phyloP scores from a whole-genome alignment of 1,140 invertebrate species.

The Antheraea mylitta region DNA sequence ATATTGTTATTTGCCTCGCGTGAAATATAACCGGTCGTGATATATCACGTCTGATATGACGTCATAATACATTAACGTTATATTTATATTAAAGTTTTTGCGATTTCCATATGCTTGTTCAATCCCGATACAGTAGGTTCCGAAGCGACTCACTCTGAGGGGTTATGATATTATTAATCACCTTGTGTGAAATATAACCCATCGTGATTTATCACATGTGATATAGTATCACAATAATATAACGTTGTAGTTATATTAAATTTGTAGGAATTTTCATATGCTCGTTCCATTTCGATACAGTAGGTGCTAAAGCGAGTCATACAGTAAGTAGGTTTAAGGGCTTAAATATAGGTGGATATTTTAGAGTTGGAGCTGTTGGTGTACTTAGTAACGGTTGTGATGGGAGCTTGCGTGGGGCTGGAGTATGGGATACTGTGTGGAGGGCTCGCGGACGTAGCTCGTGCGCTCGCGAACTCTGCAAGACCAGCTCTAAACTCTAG shows the following conservation, averaged over 20 bases:
- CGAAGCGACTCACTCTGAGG: no score
- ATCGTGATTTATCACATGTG: neutral
- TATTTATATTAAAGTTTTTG: no score
- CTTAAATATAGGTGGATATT: neutral
- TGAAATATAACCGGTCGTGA: neutral
- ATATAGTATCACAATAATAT: no score
- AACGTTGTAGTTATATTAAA: no score
- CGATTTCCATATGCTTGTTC: neutral
- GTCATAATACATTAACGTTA: no score
- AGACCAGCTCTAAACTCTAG: slow-evolving; percentile 24
- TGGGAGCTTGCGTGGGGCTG: slow-evolving; percentile 45
- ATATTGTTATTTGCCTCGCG: neutral
- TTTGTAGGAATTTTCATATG: no score
- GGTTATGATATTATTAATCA: neutral
- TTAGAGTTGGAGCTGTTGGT: slow-evolving; percentile 49
- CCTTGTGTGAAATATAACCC: neutral
- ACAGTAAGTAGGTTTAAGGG: neutral
- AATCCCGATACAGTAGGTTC: neutral
- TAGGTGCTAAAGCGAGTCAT: no score
- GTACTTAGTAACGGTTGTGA: slow-evolving; percentile 40
- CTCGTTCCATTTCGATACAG: no score
- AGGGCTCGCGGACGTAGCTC: slow-evolving; percentile 34
- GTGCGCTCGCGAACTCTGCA: slow-evolving; percentile 39
- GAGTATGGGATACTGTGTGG: slow-evolving; percentile 63
- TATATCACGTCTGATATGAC: no score